Evolutionary conservation across 2,888 invertebrate species (phyloP).

Genomic region (Euzetes globulus): DNA sequence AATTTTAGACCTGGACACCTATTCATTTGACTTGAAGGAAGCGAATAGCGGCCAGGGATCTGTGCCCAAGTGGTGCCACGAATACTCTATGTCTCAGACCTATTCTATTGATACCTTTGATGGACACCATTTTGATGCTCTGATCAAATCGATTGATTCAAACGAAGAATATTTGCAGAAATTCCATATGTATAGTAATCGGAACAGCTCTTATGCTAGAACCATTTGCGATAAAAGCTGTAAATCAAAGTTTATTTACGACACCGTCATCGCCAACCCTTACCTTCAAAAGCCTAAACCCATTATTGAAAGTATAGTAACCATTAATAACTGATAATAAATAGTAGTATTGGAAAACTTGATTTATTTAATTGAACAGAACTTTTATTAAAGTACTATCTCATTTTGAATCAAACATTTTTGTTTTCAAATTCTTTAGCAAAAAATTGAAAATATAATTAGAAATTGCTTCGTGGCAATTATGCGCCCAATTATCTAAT

Average conservation of each 20-base stretch:
- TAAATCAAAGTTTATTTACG: neutral
- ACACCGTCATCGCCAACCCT: neutral
- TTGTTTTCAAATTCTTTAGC: too few species aligned
- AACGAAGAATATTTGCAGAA: conserved; percentile 77
- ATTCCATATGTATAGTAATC: conserved; percentile 59
- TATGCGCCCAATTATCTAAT: too few species aligned
- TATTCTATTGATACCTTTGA: conserved; percentile 75
- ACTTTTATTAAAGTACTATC: neutral
- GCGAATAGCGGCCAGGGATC: conserved; percentile 57
- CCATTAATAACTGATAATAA: neutral
- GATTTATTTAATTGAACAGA: neutral
- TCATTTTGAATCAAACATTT: too few species aligned
- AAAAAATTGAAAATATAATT: too few species aligned
- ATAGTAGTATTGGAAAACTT: neutral
- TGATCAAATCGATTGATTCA: conserved; percentile 76
- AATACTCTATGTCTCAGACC: conserved; percentile 60
- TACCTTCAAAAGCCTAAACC: neutral
- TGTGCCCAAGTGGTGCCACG: conserved; percentile 73
- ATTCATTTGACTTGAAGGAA: conserved; percentile 88
- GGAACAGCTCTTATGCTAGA: neutral
- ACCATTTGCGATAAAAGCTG: neutral
- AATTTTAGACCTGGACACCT: conserved; percentile 87
- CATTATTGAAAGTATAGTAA: neutral
- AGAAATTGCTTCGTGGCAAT: too few species aligned
- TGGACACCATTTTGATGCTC: conserved; percentile 81